Evolutionary conservation across 2,888 invertebrate genomes (phyloP).

Genomic region (Eupithecia tripunctaria): DNA sequence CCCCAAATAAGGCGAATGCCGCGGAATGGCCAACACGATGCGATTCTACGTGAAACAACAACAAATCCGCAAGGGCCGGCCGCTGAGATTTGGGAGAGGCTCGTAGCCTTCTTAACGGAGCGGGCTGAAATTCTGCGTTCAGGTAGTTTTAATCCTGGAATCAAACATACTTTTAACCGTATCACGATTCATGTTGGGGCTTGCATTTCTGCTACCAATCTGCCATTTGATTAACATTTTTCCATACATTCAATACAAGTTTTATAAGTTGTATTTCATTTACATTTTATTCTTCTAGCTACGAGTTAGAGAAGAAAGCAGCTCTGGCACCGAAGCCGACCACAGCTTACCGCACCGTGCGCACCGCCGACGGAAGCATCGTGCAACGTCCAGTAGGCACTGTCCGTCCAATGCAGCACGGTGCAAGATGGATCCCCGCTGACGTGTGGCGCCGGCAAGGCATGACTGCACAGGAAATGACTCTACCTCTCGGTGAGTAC

Average conservation of each 20-base stretch:
- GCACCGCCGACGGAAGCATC: slow-evolving; percentile 87
- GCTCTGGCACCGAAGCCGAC: slow-evolving; percentile 86
- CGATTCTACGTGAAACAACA: too few species aligned
- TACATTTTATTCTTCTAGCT: slow-evolving; percentile 76
- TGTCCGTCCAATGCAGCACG: slow-evolving; percentile 92
- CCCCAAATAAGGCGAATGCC: too few species aligned
- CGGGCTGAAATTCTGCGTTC: too few species aligned
- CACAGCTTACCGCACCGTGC: slow-evolving; percentile 85
- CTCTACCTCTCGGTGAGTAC: slow-evolving; percentile 89
- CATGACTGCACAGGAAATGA: slow-evolving; percentile 98
- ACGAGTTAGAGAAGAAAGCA: slow-evolving; percentile 97
- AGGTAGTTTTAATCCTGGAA: too few species aligned
- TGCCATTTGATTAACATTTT: background rate
- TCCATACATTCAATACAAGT: too few species aligned
- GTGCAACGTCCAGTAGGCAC: slow-evolving; percentile 88
- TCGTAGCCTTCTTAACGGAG: too few species aligned
- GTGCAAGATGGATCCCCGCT: slow-evolving; percentile 92
- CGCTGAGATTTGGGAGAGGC: too few species aligned
- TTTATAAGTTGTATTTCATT: background rate
- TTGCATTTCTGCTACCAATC: background rate
- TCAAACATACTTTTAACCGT: too few species aligned
- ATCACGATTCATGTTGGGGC: too few species aligned
- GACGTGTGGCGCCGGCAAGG: slow-evolving; percentile 97
- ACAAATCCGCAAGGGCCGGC: too few species aligned
- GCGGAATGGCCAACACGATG: too few species aligned